Evolutionary conservation across 2,797 vertebrate species (phyloP).

Genomic region (Enteromius thamalakanensis): DNA sequence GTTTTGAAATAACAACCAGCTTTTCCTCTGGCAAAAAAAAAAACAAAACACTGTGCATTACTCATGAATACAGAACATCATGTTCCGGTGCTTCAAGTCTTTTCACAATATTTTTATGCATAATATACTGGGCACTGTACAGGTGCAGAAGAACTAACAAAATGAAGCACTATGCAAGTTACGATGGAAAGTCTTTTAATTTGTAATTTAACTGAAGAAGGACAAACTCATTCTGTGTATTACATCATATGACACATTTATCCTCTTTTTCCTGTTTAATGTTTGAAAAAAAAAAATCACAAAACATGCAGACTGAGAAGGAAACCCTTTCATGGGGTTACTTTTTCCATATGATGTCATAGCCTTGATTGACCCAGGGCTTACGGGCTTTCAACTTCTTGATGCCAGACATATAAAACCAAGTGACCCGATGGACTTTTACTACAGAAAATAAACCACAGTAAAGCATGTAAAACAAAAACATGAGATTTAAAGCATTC

Average conservation of each 20-base stretch:
- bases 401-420: constrained; percentile 43
- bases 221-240: constrained; percentile 57
- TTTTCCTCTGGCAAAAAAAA: constrained; percentile 13
- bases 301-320: constrained; percentile 70
- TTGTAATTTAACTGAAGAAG: constrained; percentile 42
- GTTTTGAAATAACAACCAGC: constrained; percentile 41
- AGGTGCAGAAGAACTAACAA: background rate
- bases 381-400: constrained; percentile 41
- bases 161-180: background rate
- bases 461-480: constrained; percentile 10
- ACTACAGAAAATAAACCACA: constrained; percentile 30
- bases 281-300: constrained; percentile 73
- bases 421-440: constrained; percentile 24
- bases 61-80: constrained; percentile 15
- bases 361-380: constrained; percentile 57
- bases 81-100: background rate
- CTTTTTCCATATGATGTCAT: constrained; percentile 81
- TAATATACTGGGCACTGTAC: background rate
- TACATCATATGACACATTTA: constrained; percentile 57
- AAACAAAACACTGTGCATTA: background rate
- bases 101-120: background rate
- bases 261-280: constrained; percentile 32
- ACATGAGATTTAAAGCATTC: constrained; percentile 12
- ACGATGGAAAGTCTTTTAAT: background rate
- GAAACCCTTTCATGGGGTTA: constrained; percentile 74